Percentiles rank a stretch among this genome's conserved stretches.
Evolutionary conservation across 2,797 vertebrate species (phyloP).

Genomic region (Manis crassicaudata): DNA sequence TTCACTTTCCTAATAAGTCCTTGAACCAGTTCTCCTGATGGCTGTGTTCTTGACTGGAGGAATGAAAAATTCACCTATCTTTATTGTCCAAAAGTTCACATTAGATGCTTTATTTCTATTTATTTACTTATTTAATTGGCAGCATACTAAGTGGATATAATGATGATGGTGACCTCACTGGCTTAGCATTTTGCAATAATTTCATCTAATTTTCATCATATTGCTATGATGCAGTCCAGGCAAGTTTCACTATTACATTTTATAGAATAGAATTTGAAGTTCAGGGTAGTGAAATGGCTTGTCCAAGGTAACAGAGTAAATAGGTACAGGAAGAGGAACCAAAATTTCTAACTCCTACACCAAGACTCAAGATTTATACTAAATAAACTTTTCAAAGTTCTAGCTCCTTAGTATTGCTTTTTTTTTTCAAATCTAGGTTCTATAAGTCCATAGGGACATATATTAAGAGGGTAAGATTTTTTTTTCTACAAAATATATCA

Average conservation of each 20-base stretch:
- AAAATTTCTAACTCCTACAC: neutral
- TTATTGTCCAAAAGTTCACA: neutral
- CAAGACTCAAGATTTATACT: neutral
- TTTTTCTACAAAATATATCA: neutral
- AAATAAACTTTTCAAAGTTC: constrained; percentile 4
- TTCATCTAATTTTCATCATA: neutral
- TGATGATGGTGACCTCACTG: neutral
- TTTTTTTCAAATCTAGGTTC: neutral
- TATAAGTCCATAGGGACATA: neutral
- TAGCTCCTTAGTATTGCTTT: neutral
- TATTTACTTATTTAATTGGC: constrained; percentile 1
- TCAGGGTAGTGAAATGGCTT: neutral
- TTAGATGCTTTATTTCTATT: neutral
- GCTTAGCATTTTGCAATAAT: neutral
- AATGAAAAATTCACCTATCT: constrained; percentile 7
- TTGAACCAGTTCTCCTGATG: neutral
- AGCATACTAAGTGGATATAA: neutral
- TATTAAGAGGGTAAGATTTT: neutral
- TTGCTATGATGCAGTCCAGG: neutral
- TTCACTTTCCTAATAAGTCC: neutral
- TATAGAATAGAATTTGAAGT: neutral
- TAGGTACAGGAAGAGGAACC: neutral
- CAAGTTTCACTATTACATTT: neutral
- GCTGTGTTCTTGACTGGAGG: neutral
- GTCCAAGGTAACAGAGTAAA: neutral